Evolutionary conservation across 2,888 invertebrate species (phyloP).

Genomic region (Gymnosoma rotundatum): DNA sequence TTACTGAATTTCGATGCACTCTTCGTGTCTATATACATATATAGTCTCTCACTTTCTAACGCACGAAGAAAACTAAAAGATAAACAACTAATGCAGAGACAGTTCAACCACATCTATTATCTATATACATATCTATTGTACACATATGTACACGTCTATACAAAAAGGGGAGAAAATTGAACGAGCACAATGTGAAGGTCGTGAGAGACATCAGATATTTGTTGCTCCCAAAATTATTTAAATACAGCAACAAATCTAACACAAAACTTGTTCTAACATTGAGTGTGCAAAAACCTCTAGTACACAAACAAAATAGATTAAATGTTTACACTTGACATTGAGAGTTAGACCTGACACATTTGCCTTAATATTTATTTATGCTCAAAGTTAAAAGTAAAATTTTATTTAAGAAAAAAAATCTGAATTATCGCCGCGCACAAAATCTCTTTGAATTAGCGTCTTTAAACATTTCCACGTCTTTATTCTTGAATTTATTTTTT

Average conservation of each 20-base stretch:
- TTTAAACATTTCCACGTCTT: too few species aligned
- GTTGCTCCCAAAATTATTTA: background rate
- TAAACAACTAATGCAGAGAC: background rate
- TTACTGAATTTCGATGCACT: background rate
- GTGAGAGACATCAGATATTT: slow-evolving; percentile 36
- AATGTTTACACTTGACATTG: slow-evolving; percentile 81
- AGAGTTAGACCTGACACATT: slow-evolving; percentile 17
- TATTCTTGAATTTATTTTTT: too few species aligned
- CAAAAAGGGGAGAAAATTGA: slow-evolving; percentile 38
- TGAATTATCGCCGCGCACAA: background rate
- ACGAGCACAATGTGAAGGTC: slow-evolving; percentile 54
- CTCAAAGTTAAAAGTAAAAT: background rate
- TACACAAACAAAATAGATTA: slow-evolving; percentile 8
- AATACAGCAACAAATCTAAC: background rate
- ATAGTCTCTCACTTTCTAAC: slow-evolving; percentile 15
- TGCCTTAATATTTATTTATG: too few species aligned
- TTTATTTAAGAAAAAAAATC: background rate
- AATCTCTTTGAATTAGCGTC: background rate
- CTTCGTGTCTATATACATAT: slow-evolving; percentile 11
- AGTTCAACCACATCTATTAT: background rate
- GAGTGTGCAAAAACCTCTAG: background rate
- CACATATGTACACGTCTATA: background rate
- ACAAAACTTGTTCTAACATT: background rate
- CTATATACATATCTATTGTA: background rate
- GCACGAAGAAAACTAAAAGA: background rate